Conservation (phyloP, 2,113 vertebrate species). For the Cottus gobio region DNA sequence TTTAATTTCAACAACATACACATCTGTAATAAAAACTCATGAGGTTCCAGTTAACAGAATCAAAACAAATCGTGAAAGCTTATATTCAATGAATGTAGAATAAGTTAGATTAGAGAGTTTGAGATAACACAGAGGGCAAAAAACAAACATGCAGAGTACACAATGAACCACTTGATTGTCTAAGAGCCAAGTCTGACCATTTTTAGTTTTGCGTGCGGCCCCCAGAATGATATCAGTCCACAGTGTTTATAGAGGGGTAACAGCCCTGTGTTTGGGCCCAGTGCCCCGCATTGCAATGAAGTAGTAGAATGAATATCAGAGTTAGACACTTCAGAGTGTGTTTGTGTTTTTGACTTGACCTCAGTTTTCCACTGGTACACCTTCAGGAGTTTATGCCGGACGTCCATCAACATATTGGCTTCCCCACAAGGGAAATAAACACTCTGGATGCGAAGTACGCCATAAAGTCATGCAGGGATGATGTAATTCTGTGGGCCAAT, state of each 20-base stretch:
- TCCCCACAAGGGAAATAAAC: background rate
- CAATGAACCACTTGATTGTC: background rate
- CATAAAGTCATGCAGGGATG: background rate
- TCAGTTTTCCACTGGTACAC: background rate
- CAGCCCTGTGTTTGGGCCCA: background rate
- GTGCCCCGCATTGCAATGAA: background rate
- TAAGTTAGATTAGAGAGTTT: background rate
- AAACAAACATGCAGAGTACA: background rate
- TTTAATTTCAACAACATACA: background rate
- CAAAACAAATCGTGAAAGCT: background rate
- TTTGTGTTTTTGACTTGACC: background rate
- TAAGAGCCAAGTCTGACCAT: background rate
- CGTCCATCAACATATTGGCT: background rate
- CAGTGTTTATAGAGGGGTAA: background rate
- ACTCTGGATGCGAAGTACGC: background rate
- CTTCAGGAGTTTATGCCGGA: too few relatives aligned
- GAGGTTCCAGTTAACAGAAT: background rate
- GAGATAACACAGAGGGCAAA: background rate
- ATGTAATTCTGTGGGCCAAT: background rate
- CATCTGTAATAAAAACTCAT: background rate
- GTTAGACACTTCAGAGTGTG: background rate
- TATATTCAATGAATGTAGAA: background rate
- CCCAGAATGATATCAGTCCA: background rate
- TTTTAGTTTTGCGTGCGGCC: background rate
- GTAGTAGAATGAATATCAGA: background rate